Evolutionary conservation across 1,140 invertebrate species (phyloP).

Genomic region (Drosophila mauritiana): DNA sequence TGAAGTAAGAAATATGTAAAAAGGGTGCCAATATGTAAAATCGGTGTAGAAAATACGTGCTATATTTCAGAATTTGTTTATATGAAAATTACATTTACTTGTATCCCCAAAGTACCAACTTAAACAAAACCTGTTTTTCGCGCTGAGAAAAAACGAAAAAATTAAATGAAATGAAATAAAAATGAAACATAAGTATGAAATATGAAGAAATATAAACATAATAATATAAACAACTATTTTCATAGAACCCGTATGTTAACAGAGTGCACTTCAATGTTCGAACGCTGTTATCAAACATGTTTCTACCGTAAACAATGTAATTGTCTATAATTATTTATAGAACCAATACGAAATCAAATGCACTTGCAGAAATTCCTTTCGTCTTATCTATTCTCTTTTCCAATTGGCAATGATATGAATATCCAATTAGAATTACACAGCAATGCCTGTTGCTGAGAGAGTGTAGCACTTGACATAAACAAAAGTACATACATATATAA

Average conservation of each 20-base stretch:
- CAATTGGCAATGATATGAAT: neutral
- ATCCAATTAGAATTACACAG: conserved; percentile 1
- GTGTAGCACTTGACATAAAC: neutral
- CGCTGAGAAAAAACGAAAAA: no score
- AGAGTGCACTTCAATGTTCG: neutral
- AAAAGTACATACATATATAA: neutral
- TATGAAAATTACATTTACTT: no score
- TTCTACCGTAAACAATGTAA: conserved; percentile 31
- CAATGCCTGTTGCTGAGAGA: conserved; percentile 15
- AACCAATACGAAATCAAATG: conserved; percentile 8
- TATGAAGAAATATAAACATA: no score
- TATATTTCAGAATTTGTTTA: no score
- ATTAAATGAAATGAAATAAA: no score
- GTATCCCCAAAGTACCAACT: no score
- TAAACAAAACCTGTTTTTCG: no score
- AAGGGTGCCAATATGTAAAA: neutral
- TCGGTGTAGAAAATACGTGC: no score
- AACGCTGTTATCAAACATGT: conserved; percentile 19
- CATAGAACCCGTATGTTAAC: neutral
- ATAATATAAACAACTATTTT: neutral
- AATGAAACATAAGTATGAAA: no score
- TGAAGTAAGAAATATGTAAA: neutral
- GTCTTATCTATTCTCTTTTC: neutral
- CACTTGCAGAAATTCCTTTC: conserved; percentile 5
- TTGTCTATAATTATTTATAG: conserved; percentile 33